These are phyloP conservation scores for Borostomias antarcticus DNA, from an alignment of 2,797 vertebrate species.

Conservation along the genomic window DNA sequence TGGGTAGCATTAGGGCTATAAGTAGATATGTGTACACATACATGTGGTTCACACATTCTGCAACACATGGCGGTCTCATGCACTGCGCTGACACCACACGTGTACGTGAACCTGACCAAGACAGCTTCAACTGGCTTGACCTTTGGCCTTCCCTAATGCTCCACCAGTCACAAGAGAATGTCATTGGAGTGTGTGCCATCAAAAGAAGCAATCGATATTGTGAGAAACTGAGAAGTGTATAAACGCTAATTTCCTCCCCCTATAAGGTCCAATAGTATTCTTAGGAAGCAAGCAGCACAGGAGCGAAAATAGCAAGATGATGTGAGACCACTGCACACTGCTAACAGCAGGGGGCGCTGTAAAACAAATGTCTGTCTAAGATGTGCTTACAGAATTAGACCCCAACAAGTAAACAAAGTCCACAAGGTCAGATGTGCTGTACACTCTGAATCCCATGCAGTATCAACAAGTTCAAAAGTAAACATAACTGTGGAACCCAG, in stretches of 20 bases:
- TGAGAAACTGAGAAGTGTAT: constrained; percentile 22
- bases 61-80: too few relatives aligned
- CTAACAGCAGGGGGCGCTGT: constrained; percentile 57
- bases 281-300: constrained; percentile 20
- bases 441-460: not conserved
- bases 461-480: not conserved
- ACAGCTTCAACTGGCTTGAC: constrained; percentile 45
- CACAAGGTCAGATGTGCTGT: not conserved
- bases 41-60: constrained; percentile 20
- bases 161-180: not conserved
- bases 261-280: constrained; percentile 42
- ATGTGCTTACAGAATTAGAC: not conserved
- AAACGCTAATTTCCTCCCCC: constrained; percentile 32
- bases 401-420: not conserved
- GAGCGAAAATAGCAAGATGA: constrained; percentile 43
- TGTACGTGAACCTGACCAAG: constrained; percentile 31
- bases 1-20: constrained; percentile 61
- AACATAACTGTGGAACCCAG: not conserved
- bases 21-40: constrained; percentile 68
- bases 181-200: too few relatives aligned
- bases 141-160: constrained; percentile 44
- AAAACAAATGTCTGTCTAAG: constrained; percentile 5
- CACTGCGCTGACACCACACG: not conserved
- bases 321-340: constrained; percentile 24
- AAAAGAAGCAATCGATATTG: too few relatives aligned